Conservation (phyloP, 2,888 invertebrate genomes). For the Pachymerium ferrugineum region DNA sequence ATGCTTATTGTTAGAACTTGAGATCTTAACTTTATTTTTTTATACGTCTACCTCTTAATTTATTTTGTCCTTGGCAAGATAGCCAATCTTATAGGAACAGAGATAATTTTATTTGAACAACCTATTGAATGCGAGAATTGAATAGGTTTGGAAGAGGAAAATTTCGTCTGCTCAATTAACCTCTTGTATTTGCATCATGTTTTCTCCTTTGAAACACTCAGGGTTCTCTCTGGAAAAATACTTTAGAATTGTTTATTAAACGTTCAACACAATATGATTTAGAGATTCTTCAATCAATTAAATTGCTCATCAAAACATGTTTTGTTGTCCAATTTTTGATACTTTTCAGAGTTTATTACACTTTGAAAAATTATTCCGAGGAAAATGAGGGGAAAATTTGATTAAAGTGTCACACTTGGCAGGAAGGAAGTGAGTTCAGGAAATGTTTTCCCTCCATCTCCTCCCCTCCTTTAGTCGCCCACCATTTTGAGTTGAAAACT, state of each 20-base stretch:
- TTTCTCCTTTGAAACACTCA: no score
- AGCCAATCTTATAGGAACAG: no score
- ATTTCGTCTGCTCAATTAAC: no score
- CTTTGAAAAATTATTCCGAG: neutral
- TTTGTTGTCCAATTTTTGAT: neutral
- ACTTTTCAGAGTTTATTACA: neutral
- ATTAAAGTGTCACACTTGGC: neutral
- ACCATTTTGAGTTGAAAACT: neutral
- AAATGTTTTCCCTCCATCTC: neutral
- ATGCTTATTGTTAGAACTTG: no score
- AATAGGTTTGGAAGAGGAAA: no score
- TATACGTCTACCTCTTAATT: no score
- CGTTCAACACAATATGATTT: neutral
- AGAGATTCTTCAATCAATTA: neutral
- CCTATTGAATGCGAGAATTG: no score
- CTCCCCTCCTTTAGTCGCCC: neutral
- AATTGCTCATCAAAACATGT: neutral
- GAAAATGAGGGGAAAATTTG: neutral
- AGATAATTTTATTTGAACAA: no score
- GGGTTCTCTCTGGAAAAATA: no score
- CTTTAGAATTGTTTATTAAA: neutral
- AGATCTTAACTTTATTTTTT: no score
- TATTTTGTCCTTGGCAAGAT: no score
- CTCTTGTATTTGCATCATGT: no score
- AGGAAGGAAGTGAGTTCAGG: neutral